phyloP scores from a whole-genome alignment of 2,888 invertebrate species.

The Drosophila setosimentum region DNA sequence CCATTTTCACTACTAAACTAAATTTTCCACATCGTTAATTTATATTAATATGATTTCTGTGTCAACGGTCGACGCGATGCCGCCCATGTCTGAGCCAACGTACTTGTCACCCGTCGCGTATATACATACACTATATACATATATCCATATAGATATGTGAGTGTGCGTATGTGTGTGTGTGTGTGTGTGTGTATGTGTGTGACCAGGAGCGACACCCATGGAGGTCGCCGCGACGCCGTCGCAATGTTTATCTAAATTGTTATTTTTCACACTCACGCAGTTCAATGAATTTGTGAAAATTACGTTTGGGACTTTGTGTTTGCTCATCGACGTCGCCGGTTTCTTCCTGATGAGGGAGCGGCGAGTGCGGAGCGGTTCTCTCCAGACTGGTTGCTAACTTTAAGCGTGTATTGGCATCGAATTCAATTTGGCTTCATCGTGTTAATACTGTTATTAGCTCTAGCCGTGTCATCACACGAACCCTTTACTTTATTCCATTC shows the following conservation, averaged over 20 bases:
- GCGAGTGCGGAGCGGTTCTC: background rate
- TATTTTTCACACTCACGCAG: conserved; percentile 85
- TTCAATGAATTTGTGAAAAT: conserved; percentile 85
- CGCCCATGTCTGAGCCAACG: conserved; percentile 56
- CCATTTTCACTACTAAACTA: conserved; percentile 84
- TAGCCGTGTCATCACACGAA: conserved; percentile 47
- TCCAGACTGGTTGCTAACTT: conserved; percentile 57
- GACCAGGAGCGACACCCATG: conserved; percentile 63
- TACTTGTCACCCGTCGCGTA: conserved; percentile 33
- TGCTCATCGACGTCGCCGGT: conserved; percentile 53
- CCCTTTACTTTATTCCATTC: conserved; percentile 49
- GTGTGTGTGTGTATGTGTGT: conserved; percentile 23
- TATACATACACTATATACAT: conserved; percentile 12
- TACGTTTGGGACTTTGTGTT: conserved; percentile 85
- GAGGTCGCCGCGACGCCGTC: conserved; percentile 75
- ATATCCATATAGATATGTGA: background rate
- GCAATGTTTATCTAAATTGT: conserved; percentile 85
- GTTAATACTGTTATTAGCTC: conserved; percentile 80
- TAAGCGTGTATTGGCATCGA: conserved; percentile 77
- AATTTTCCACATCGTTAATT: conserved; percentile 86
- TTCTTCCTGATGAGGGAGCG: conserved; percentile 14
- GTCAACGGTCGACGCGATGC: conserved; percentile 73
- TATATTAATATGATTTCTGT: conserved; percentile 85
- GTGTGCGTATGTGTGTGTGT: background rate
- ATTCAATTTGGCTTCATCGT: conserved; percentile 81